Evolutionary conservation across 2,888 invertebrate genomes (phyloP).

Genomic region (Napeogenes sylphis): DNA sequence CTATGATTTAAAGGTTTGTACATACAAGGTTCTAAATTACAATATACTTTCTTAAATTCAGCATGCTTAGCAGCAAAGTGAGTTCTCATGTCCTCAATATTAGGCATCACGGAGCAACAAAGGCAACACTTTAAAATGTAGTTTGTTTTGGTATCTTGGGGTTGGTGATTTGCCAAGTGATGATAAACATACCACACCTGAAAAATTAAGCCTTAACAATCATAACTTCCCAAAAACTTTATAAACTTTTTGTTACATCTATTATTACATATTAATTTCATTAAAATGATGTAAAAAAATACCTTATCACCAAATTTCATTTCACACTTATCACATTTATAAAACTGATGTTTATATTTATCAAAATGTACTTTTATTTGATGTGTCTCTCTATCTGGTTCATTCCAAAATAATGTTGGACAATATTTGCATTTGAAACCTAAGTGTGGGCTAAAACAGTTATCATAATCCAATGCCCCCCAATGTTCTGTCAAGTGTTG

Average conservation of each 20-base stretch:
- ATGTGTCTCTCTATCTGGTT: conserved; percentile 66
- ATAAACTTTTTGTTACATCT: background rate
- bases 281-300: conserved; percentile 8
- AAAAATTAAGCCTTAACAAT: conserved; percentile 13
- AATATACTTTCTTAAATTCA: conserved; percentile 61
- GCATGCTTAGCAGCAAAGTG: conserved; percentile 60
- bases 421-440: conserved; percentile 73
- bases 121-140: conserved; percentile 63
- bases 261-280: too few species aligned
- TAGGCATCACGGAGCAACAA: conserved; percentile 54
- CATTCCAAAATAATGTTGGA: conserved; percentile 71
- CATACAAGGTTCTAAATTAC: conserved; percentile 58
- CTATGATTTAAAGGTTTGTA: conserved; percentile 63
- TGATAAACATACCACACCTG: conserved; percentile 68
- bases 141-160: conserved; percentile 29
- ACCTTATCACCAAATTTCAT: conserved; percentile 71
- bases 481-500: conserved; percentile 59
- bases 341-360: conserved; percentile 57
- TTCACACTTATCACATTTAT: conserved; percentile 60
- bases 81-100: conserved; percentile 53
- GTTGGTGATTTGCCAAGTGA: conserved; percentile 51
- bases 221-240: background rate
- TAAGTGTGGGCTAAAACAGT: conserved; percentile 70
- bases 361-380: conserved; percentile 58
- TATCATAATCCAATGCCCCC: conserved; percentile 54